Evolutionary conservation across 2,888 invertebrate species (phyloP).

Genomic region (Andrena bicolor): DNA sequence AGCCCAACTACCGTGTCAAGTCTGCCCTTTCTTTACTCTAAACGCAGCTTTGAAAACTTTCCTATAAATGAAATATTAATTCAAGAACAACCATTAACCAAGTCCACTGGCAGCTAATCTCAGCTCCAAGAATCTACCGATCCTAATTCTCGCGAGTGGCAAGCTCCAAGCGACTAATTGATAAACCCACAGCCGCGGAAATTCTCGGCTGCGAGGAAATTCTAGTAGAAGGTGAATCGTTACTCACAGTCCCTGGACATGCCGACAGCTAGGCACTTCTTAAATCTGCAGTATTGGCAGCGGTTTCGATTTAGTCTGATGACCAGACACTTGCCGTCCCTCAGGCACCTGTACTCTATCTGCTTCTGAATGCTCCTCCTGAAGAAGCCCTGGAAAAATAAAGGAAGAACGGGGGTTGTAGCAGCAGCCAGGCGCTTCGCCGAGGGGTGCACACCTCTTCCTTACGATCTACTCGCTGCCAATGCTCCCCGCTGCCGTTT

Average conservation of each 20-base stretch:
- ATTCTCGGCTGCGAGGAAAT: not conserved
- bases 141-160: not conserved
- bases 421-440: not conserved
- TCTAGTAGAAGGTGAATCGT: not conserved
- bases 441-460: not conserved
- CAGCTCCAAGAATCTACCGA: not conserved
- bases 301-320: slow-evolving; percentile 97
- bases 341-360: slow-evolving; percentile 97
- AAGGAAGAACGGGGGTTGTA: slow-evolving; percentile 9
- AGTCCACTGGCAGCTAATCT: no score
- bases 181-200: no score
- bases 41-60: no score
- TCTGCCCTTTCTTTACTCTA: no score
- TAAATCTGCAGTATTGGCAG: slow-evolving; percentile 98
- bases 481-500: not conserved
- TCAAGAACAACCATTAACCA: no score
- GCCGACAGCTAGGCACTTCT: slow-evolving; percentile 97
- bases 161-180: no score
- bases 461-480: not conserved
- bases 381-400: slow-evolving; percentile 94
- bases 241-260: slow-evolving; percentile 99
- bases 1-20: no score
- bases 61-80: no score
- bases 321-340: slow-evolving; percentile 97
- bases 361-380: slow-evolving; percentile 98